Percentiles rank a stretch among this genome's conserved stretches.
Evolutionary conservation across 2,113 vertebrate genomes (phyloP).

Genomic region (Forbesichthys papilliferus): DNA sequence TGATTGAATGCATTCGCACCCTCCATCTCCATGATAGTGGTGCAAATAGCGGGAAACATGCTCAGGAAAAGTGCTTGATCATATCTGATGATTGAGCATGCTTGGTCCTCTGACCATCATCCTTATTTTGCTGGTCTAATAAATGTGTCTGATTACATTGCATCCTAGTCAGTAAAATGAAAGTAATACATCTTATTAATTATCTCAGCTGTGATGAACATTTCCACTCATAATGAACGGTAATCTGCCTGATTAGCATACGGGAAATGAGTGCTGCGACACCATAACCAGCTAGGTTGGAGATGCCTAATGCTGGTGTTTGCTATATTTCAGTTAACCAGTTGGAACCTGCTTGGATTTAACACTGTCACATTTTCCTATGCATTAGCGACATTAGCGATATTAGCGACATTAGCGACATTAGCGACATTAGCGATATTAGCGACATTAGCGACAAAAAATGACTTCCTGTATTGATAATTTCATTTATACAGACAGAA

Average conservation of each 20-base stretch:
- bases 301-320: no score
- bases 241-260: no score
- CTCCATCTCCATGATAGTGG: slow-evolving; percentile 48
- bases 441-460: no score
- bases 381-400: no score
- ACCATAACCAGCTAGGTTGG: no score
- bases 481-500: slow-evolving; percentile 14
- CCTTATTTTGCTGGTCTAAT: no score
- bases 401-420: no score
- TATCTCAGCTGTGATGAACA: background rate
- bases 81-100: background rate
- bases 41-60: slow-evolving; percentile 22
- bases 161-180: background rate
- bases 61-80: slow-evolving; percentile 10
- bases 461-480: slow-evolving; percentile 13
- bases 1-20: slow-evolving; percentile 49
- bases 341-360: no score
- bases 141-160: no score
- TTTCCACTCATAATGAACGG: background rate
- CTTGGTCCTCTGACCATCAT: slow-evolving; percentile 4
- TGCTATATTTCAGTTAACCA: background rate
- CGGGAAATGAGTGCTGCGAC: no score
- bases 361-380: no score
- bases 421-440: no score
- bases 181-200: background rate